A percentile compares a stretch with the other conserved stretches of the same genome.
Evolutionary conservation across 2,113 vertebrate species (phyloP).

Genomic region (Hiodon tergisus): DNA sequence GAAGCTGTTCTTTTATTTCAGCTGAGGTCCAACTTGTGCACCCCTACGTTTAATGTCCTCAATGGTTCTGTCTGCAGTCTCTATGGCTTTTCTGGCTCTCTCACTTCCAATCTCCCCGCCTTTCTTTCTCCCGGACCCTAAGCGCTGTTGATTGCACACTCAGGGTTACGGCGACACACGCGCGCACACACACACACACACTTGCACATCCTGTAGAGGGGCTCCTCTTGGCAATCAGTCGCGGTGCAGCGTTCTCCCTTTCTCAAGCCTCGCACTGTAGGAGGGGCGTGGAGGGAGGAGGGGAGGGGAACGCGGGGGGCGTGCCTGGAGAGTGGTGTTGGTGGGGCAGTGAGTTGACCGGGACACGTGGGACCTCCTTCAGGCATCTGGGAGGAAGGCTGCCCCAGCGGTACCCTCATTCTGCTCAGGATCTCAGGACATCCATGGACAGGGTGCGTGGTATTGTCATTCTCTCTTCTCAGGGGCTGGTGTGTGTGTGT

Average conservation of each 20-base stretch:
- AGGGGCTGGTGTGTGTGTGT: not conserved
- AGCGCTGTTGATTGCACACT: conserved; percentile 42
- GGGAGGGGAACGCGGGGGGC: not conserved
- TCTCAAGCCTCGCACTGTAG: conserved; percentile 13
- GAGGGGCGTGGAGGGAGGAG: conserved; percentile 10
- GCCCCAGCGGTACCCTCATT: too few species aligned
- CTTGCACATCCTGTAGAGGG: conserved; percentile 23
- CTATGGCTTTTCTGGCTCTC: not conserved
- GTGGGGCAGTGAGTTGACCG: too few species aligned
- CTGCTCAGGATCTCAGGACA: conserved; percentile 19
- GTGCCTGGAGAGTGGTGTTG: too few species aligned
- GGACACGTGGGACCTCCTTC: too few species aligned
- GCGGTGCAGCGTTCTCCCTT: conserved; percentile 21
- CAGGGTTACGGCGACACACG: conserved; percentile 2
- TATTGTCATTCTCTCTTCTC: conserved; percentile 7
- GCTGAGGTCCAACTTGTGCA: not conserved
- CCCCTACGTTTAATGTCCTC: conserved; percentile 6
- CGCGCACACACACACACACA: conserved; percentile 19
- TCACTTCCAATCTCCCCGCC: not conserved
- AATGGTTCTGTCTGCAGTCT: conserved; percentile 15
- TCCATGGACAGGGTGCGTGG: conserved; percentile 53
- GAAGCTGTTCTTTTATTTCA: not conserved
- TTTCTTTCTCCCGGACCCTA: conserved; percentile 13
- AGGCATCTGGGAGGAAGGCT: too few species aligned
- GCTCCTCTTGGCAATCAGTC: conserved; percentile 17